phyloP scores from a whole-genome alignment of 2,888 invertebrate species.

The Leptopilina syphax region DNA sequence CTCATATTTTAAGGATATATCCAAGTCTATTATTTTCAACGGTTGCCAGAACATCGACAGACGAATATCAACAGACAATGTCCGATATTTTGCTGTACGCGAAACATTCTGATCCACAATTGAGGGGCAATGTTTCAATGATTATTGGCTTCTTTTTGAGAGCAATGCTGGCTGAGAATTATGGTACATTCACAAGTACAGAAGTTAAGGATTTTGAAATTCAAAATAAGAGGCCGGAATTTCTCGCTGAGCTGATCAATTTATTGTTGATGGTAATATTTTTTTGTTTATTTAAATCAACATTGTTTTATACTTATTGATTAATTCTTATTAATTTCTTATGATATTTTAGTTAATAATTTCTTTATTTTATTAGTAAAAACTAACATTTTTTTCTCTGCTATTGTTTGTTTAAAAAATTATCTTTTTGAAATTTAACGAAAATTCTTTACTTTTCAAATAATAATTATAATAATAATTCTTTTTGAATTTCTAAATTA shows the following conservation, averaged over 20 bases:
- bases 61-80: conserved; percentile 79
- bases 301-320: conserved; percentile 26
- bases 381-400: no score
- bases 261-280: conserved; percentile 79
- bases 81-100: conserved; percentile 85
- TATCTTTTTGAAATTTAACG: no score
- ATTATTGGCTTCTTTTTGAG: conserved; percentile 84
- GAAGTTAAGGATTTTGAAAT: conserved; percentile 47
- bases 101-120: conserved; percentile 88
- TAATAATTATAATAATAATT: no score
- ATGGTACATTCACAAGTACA: conserved; percentile 78
- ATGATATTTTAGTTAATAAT: no score
- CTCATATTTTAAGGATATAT: conserved; percentile 85
- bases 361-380: no score
- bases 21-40: conserved; percentile 85
- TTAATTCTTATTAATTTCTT: conserved; percentile 12
- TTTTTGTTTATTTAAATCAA: not conserved
- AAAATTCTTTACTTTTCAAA: no score
- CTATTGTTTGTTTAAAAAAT: no score
- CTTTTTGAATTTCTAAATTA: no score
- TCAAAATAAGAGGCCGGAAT: conserved; percentile 61
- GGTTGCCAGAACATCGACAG: conserved; percentile 71
- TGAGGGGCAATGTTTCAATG: conserved; percentile 85
- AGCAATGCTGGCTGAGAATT: conserved; percentile 79
- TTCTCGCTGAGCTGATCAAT: conserved; percentile 78